Evolutionary conservation across 2,888 invertebrate species (phyloP).

Genomic region (Dasypogon diadema): DNA sequence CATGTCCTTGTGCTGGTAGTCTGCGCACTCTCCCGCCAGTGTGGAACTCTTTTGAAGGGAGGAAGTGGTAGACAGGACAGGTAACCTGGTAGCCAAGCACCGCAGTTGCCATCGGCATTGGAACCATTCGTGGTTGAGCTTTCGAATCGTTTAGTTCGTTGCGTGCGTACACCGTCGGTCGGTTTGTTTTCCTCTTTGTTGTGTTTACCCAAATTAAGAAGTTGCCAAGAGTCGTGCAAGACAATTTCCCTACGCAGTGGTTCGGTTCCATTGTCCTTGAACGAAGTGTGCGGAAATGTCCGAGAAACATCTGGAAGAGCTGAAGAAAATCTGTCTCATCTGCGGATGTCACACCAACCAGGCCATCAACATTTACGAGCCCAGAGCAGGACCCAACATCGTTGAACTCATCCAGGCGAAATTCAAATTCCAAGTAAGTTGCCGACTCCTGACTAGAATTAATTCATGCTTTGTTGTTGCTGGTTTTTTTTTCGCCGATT

Average conservation of each 20-base stretch:
- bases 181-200: neutral
- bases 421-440: conserved; percentile 68
- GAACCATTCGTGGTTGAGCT: neutral
- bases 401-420: conserved; percentile 68
- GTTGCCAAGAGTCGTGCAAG: neutral
- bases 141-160: neutral
- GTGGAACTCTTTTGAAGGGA: neutral
- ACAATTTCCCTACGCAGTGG: neutral
- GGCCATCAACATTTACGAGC: conserved; percentile 68
- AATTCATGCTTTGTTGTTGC: neutral
- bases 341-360: conserved; percentile 68
- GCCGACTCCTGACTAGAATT: neutral
- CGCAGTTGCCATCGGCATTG: neutral
- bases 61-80: neutral
- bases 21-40: conserved; percentile 17
- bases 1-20: conserved; percentile 26
- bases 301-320: conserved; percentile 61
- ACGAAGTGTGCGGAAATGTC: conserved; percentile 58
- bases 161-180: neutral
- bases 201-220: neutral
- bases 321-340: conserved; percentile 68
- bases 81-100: neutral
- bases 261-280: neutral
- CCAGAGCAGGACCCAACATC: conserved; percentile 67
- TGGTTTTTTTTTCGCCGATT: neutral